Conservation (phyloP, 2,113 vertebrate genomes). For the Benitochromis conjunctus region DNA sequence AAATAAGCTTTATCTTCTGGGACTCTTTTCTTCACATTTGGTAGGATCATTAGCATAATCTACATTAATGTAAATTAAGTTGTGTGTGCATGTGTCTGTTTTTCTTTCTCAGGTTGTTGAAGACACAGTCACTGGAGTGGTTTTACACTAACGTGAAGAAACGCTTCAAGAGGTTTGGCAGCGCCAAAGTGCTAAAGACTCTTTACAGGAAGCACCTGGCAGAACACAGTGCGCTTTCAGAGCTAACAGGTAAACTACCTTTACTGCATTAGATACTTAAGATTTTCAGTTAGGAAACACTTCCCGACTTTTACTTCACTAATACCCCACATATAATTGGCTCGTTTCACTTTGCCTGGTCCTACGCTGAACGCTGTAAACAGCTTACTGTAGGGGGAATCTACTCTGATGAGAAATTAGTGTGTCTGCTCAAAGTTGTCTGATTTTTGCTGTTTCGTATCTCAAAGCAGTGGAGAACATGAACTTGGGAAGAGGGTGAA, state of each 20-base stretch:
- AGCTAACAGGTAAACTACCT: constrained; percentile 75
- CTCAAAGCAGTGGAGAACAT: background rate
- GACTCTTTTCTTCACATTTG: background rate
- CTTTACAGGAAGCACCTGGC: constrained; percentile 86
- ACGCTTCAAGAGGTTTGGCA: constrained; percentile 94
- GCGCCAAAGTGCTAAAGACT: constrained; percentile 94
- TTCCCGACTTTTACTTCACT: background rate
- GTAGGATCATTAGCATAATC: background rate
- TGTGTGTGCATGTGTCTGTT: background rate
- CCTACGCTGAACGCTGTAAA: background rate
- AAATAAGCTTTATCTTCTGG: background rate
- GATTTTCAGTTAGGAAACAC: background rate
- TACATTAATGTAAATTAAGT: background rate
- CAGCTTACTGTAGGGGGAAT: background rate
- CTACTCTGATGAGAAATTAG: background rate
- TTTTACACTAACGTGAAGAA: constrained; percentile 93
- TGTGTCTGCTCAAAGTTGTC: background rate
- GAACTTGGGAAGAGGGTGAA: background rate
- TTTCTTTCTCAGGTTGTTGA: constrained; percentile 77
- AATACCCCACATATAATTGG: background rate
- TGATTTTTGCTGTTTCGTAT: background rate
- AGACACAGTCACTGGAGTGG: constrained; percentile 92
- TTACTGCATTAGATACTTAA: background rate
- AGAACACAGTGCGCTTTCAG: constrained; percentile 75
- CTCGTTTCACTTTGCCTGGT: background rate